A percentile compares a stretch with the other conserved stretches of the same genome.
Conservation (phyloP, 2,888 invertebrate species). For the Amiota mariae region DNA sequence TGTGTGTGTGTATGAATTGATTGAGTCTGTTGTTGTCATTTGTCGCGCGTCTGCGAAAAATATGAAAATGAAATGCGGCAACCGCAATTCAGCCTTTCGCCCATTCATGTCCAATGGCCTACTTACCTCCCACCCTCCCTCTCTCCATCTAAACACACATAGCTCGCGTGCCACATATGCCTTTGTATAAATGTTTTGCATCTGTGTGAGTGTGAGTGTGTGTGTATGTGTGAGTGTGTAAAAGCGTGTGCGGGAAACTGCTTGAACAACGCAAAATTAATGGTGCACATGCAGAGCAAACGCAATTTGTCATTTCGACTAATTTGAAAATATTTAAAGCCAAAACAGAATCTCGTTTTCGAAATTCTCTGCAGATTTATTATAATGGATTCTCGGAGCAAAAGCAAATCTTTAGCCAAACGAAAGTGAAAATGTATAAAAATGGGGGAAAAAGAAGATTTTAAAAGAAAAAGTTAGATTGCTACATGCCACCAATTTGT, state of each 20-base stretch:
- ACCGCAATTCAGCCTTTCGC: conserved; percentile 5
- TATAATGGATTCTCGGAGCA: conserved; percentile 8
- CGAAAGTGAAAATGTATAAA: neutral
- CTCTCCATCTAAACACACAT: too few species aligned
- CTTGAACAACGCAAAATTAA: conserved; percentile 49
- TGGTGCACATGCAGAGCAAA: conserved; percentile 58
- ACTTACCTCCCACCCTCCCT: too few species aligned
- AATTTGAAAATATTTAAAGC: conserved; percentile 62
- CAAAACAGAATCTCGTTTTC: conserved; percentile 43
- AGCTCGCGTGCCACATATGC: neutral
- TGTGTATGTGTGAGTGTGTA: conserved; percentile 21
- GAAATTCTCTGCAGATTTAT: conserved; percentile 18
- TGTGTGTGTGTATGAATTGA: conserved; percentile 46
- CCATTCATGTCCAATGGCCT: neutral
- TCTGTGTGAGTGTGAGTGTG: conserved; percentile 31
- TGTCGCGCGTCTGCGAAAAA: conserved; percentile 54
- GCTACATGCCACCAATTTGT: conserved; percentile 16
- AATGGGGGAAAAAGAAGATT: neutral
- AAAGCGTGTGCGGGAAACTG: conserved; percentile 32
- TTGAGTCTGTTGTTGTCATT: conserved; percentile 59
- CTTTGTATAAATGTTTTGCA: conserved; percentile 1
- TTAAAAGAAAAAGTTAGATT: neutral
- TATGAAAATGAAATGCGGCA: conserved; percentile 60
- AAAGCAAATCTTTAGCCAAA: neutral
- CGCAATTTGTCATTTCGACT: conserved; percentile 63